Conservation (phyloP, 2,113 vertebrate genomes). For the Heloderma charlesbogerti region DNA sequence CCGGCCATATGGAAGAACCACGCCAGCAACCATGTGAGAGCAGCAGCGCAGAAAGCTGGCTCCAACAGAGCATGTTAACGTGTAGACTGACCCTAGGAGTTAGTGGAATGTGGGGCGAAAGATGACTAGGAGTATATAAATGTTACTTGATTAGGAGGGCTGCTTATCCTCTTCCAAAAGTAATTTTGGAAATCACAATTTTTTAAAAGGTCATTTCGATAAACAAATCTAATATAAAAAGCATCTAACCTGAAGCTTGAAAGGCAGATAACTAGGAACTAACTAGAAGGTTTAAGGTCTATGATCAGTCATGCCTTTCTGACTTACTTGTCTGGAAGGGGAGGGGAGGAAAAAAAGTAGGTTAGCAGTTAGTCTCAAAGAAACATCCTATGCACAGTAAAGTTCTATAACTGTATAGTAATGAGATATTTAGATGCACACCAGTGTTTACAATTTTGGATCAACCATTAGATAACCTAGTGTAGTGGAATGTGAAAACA, state of each 20-base stretch:
- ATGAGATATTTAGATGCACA: neutral
- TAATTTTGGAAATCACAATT: constrained; percentile 42
- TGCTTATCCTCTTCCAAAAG: constrained; percentile 6
- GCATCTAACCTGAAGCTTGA: constrained; percentile 54
- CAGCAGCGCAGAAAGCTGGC: neutral
- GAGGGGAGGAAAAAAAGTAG: constrained; percentile 54
- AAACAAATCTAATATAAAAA: constrained; percentile 27
- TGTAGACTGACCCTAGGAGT: neutral
- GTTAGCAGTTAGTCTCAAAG: constrained; percentile 64
- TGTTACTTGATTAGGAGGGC: constrained; percentile 41
- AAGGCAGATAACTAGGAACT: constrained; percentile 53
- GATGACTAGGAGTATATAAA: neutral
- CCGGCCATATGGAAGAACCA: neutral
- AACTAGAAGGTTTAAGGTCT: constrained; percentile 51
- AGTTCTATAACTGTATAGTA: neutral
- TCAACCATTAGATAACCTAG: neutral
- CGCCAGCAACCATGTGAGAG: neutral
- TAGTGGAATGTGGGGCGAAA: neutral
- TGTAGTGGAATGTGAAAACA: neutral
- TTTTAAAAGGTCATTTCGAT: constrained; percentile 23
- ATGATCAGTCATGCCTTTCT: constrained; percentile 60
- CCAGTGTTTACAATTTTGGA: neutral
- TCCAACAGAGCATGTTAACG: neutral
- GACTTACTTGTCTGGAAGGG: constrained; percentile 62
- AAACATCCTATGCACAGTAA: constrained; percentile 22